Conservation (phyloP, 2,888 invertebrate genomes). For the Leptura quadrifasciata region DNA sequence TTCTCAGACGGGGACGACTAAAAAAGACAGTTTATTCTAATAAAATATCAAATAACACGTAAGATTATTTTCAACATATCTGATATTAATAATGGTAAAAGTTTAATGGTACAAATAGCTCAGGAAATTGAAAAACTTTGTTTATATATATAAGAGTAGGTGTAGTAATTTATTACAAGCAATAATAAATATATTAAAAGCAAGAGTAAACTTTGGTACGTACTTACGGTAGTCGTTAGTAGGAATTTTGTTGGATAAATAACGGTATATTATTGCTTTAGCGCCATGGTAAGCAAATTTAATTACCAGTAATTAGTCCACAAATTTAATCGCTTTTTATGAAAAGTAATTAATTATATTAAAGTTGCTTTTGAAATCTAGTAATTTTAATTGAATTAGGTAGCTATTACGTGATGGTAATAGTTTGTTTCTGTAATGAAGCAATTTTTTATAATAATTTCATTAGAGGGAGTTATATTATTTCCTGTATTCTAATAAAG, state of each 20-base stretch:
- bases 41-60: too few species aligned
- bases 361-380: not conserved
- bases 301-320: too few species aligned
- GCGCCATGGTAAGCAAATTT: too few species aligned
- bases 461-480: not conserved
- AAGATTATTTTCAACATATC: not conserved
- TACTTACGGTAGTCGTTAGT: not conserved
- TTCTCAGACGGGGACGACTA: too few species aligned
- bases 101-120: not conserved
- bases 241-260: not conserved
- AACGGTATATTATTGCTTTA: not conserved
- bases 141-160: not conserved
- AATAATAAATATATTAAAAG: not conserved
- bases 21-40: too few species aligned
- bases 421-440: not conserved
- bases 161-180: not conserved
- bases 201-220: not conserved
- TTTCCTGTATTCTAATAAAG: too few species aligned
- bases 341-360: not conserved
- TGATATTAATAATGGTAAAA: not conserved
- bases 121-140: not conserved
- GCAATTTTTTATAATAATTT: not conserved
- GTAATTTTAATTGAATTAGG: not conserved
- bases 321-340: not conserved
- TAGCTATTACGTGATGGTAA: not conserved